Base-by-base conservation (phyloP, 2,888 invertebrate species). In the Tetanocera ferruginea region DNA sequence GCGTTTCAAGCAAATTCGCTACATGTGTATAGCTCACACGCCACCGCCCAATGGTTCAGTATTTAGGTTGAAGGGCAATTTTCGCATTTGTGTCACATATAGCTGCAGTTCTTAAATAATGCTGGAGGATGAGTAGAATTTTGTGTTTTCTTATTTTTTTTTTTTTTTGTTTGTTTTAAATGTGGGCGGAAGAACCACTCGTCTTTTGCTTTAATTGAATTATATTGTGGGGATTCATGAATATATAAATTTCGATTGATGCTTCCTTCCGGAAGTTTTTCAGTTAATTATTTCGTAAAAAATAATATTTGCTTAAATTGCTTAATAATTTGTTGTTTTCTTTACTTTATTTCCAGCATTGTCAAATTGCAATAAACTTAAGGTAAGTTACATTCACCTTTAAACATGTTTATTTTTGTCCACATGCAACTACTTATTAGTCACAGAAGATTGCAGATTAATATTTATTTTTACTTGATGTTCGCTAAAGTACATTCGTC, bases 211-310 rank as follows among this genome's bases (percentile, higher is more conserved):
- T 60, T 60, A 23, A 19, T 11, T 11, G 43, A 11, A 43, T 3
- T 43, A 43, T 3, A 43, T 43, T 43, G 43, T 43, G 11, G 28
- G 11, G 25, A 25, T 60, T 25, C 25, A 28, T 23, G 23, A 25
- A 60, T 28, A 11, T 43, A 43, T 11, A 51, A 70, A 49, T 51
- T 25, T 51, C 31, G 25, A 70, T 70, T 70, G 52, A 28, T 49
- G 49, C 51, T 70, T 70, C 52, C 69, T 70, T 70, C 49, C 69
- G 51, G 49, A 51, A 51, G 11, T 14, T 52, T 28, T 70, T 31
- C 9, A 66, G 3, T 66, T 66, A 19, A 6, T 37, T 6, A 23
- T 9, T 57, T 19, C 5, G 2, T 60, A 11, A 2, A 43, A 43
- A 43, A 3, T 5, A 60, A 25, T 28, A 4, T 57, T 57, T 25